These are phyloP conservation scores for Tetramorium simillimum DNA, from an alignment of 1,140 invertebrate genomes.

Conservation along the genomic window DNA sequence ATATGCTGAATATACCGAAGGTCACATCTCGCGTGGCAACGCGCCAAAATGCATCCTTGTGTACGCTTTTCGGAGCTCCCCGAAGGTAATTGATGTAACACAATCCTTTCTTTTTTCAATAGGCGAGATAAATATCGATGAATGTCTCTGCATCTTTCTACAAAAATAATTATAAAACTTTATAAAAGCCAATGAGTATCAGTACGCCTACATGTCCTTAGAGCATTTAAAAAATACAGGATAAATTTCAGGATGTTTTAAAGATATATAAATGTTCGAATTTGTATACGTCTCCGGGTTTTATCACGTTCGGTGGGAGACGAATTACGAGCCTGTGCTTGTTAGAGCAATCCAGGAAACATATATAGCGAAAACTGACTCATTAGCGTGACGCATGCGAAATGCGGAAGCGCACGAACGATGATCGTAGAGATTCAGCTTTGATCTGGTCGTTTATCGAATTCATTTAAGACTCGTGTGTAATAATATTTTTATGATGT, in stretches of 20 bases:
- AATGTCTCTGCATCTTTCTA: background rate
- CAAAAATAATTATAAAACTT: background rate
- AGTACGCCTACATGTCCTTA: background rate
- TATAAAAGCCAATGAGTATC: background rate
- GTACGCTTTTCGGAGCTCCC: slow-evolving; percentile 30
- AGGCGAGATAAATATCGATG: background rate
- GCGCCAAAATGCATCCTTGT: slow-evolving; percentile 30
- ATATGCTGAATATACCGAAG: slow-evolving; percentile 53
- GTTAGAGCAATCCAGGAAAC: slow-evolving; percentile 21
- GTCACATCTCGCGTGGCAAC: slow-evolving; percentile 45
- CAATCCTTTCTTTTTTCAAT: slow-evolving; percentile 10
- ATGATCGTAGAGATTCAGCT: background rate
- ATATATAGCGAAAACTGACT: slow-evolving; percentile 41
- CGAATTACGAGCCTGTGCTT: background rate
- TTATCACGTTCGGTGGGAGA: background rate
- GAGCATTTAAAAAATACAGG: background rate
- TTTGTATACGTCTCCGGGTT: background rate
- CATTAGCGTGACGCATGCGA: slow-evolving; percentile 28
- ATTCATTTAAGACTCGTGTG: background rate
- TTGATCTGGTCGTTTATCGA: background rate
- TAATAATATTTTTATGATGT: background rate
- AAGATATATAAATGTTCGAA: background rate
- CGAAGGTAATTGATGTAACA: slow-evolving; percentile 40
- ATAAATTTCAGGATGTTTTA: background rate
- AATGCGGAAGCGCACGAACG: background rate